Conservation (phyloP, 2,113 vertebrate genomes). For the Eulacestoma nigropectus region DNA sequence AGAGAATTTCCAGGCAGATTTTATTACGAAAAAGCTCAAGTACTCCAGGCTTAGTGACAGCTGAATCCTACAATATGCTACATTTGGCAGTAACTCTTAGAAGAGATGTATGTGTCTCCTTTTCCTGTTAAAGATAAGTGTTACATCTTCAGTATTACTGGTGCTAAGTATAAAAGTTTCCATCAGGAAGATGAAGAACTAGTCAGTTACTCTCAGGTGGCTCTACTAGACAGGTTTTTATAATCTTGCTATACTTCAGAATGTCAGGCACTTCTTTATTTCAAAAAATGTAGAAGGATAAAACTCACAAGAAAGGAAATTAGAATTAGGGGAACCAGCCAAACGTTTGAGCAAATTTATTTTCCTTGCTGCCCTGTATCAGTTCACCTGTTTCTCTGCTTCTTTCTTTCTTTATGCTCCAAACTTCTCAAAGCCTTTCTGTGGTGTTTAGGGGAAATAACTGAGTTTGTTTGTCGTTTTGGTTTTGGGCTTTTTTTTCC, state of each 20-base stretch:
- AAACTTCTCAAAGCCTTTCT: background rate
- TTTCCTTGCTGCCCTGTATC: background rate
- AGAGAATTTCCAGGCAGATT: background rate
- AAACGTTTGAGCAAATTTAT: background rate
- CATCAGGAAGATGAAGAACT: background rate
- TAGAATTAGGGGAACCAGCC: background rate
- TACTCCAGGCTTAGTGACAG: background rate
- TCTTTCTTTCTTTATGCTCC: background rate
- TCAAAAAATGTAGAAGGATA: background rate
- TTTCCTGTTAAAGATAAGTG: background rate
- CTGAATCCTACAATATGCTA: background rate
- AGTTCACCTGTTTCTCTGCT: background rate
- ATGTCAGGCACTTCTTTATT: background rate
- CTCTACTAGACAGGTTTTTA: background rate
- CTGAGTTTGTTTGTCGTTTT: background rate
- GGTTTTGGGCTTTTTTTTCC: background rate
- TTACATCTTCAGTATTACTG: background rate
- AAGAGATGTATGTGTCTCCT: background rate
- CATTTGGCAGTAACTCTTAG: background rate
- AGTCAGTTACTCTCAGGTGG: background rate
- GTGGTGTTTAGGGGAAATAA: background rate
- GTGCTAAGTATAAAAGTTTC: background rate
- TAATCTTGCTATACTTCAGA: background rate
- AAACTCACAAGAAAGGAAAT: background rate
- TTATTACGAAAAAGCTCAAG: background rate